Evolutionary conservation across 2,113 vertebrate genomes (phyloP), one percentile per base, ranked within the genome.

Genomic region (Callospermophilus lateralis): DNA sequence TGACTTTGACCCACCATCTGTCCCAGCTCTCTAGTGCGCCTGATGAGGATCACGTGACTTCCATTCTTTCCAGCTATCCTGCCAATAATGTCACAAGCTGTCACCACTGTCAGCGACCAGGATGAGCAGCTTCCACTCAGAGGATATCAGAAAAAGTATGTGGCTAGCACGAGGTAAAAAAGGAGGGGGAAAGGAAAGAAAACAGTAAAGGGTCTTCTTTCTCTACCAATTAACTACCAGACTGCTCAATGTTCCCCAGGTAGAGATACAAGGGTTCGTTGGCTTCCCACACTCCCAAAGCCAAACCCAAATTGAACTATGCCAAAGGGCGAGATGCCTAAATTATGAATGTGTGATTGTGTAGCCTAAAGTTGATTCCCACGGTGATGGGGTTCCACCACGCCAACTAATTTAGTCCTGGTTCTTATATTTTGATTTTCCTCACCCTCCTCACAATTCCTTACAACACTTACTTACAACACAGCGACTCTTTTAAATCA

Each of bases 261-360:
- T 1, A 32, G 48, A 42, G 34, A 37, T 13, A 68, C 73, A 88
- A 94, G 83, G 84, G 13, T 26, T 55, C 67, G 76, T 0, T 0
- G 37, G 30, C 53, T 58, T 17, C 20, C 37, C 34, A 26, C 8
- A 37, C 24, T 55, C 24, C 11, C 17, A 76, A 77, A 93, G 67
- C 16, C 87, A 76, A 73, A 92, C 73, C 39, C 72, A 45, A 72
- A 88, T 20, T 9, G 10, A 76, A 78, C 28, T 4, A 55, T 0
- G 34, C 61, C 80, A 0, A 19, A 2, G 2, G 42, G 30, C 37
- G 74, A 81, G n/a, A 76, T 7, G 24, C 39, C 32, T 6, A 3
- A 37, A 19, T 48, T 63, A 80, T 2, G 28, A 68, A 13, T 6
- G 0, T 8, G 11, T 28, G 32, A 20, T 0, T n/a, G n/a, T 22